Evolutionary conservation across 1,140 invertebrate genomes (phyloP), one percentile per base, ranked within the genome.

Genomic region (Uloborus diversus): DNA sequence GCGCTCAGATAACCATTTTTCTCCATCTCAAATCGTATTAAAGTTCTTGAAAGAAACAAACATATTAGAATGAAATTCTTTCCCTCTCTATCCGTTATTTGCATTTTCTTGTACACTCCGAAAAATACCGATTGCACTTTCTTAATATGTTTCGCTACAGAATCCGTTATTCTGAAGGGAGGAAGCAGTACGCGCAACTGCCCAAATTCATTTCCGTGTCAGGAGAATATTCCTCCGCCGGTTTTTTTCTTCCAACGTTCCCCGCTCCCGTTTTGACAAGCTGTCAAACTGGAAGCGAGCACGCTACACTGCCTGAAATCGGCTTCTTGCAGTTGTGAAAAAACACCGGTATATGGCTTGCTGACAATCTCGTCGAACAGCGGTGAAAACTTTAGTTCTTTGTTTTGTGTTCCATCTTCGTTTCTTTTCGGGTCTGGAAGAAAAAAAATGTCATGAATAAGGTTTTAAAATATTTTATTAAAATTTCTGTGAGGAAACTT

Each of bases 151-250:
- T 42, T 17, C 37, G n/a, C n/a, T n/a, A n/a, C n/a, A n/a, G n/a
- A 42, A 42, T 42, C 37, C 17, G 9, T 42, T 42, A 17, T 42
- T 42, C 37, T 9, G 9, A 11, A 20, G 35, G 28, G 20, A 4
- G 62, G 35, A 7, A 20, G 25, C 28, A 49, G 35, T 28, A 75
- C 71, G 71, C 57, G 71, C 59, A 75, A 75, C 59, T 75, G 59
- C 59, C 42, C 59, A 64, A 75, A 59, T 64, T 53, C 42, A 75
- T 75, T 75, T 75, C 30, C 56, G 47, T 47, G 71, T 75, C 71
- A 75, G 64, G 57, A 75, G 64, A 75, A 75, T 75, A 75, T 75
- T 75, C 71, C 4, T 17, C 20, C 27, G 11, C 28, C 37, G 37
- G 32, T 59, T 59, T 59, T n/a, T 59, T 30, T 14, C 4, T 5